Percentiles rank a stretch among this genome's conserved stretches.
phyloP scores from a whole-genome alignment of 2,888 invertebrate genomes.

The Heteropelma amictum region DNA sequence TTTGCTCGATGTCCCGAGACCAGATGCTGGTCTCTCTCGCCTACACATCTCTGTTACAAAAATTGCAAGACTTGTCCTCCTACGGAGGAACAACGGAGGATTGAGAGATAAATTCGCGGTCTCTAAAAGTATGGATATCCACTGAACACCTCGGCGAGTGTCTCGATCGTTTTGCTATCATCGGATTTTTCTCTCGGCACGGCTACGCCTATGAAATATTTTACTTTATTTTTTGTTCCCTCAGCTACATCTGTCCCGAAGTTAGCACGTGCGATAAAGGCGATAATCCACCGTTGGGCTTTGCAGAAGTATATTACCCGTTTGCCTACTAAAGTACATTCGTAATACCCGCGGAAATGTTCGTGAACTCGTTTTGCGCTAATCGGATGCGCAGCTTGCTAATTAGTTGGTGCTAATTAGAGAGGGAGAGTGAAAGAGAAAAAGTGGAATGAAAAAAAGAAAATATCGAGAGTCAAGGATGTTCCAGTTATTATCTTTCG shows the following conservation, averaged over 20 bases:
- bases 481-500: neutral
- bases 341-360: conserved; percentile 24
- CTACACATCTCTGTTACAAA: conserved; percentile 46
- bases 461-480: conserved; percentile 8
- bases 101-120: conserved; percentile 31
- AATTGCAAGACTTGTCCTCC: conserved; percentile 43
- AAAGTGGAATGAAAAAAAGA: conserved; percentile 5
- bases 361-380: conserved; percentile 65
- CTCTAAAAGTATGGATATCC: conserved; percentile 18
- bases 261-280: conserved; percentile 59
- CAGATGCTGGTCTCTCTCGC: conserved; percentile 36
- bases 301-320: conserved; percentile 7
- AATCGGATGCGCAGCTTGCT: conserved; percentile 68
- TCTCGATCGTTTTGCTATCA: conserved; percentile 3
- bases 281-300: conserved; percentile 53
- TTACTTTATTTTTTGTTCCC: neutral
- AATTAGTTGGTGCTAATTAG: conserved; percentile 74
- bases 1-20: conserved; percentile 27
- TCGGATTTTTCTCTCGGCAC: neutral
- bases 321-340: conserved; percentile 61
- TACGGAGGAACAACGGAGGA: conserved; percentile 28
- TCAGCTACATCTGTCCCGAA: neutral
- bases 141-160: neutral
- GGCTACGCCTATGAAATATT: neutral
- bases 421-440: conserved; percentile 5